A percentile compares a stretch with the other conserved stretches of the same genome.
phyloP scores from a whole-genome alignment of 2,888 invertebrate species.

The Brassicogethes aeneus region DNA sequence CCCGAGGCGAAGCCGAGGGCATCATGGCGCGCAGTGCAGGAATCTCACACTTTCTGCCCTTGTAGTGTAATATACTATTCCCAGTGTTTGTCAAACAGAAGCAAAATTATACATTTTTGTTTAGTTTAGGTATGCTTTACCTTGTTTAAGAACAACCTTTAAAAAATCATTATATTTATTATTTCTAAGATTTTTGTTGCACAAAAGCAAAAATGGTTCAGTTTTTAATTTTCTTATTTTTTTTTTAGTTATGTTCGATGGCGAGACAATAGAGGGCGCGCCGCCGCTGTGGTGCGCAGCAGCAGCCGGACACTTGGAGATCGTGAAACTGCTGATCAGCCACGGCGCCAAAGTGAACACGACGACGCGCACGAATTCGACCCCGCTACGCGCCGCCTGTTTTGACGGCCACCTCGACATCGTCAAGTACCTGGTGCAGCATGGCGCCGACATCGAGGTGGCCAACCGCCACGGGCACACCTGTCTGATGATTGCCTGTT shows the following conservation, averaged over 20 bases:
- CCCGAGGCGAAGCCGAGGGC: too few relatives aligned
- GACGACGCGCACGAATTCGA: conserved; percentile 89
- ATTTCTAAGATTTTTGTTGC: too few relatives aligned
- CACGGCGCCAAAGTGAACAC: conserved; percentile 89
- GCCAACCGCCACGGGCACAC: conserved; percentile 95
- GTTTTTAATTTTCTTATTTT: too few relatives aligned
- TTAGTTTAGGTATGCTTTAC: too few relatives aligned
- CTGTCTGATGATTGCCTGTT: conserved; percentile 96
- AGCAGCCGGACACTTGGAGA: conserved; percentile 85
- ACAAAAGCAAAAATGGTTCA: too few relatives aligned
- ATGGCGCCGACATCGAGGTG: conserved; percentile 93
- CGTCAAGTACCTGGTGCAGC: conserved; percentile 83
- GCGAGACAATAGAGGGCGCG: conserved; percentile 93
- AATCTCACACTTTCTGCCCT: too few relatives aligned
- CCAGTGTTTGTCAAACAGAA: too few relatives aligned
- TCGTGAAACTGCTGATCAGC: conserved; percentile 76
- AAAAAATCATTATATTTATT: too few relatives aligned
- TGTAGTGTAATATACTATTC: too few relatives aligned
- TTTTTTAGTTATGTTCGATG: conserved; percentile 83
- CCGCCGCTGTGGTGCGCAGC: conserved; percentile 97
- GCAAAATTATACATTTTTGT: too few relatives aligned
- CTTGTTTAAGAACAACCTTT: too few relatives aligned
- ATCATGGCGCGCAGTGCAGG: too few relatives aligned
- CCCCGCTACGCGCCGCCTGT: conserved; percentile 90
- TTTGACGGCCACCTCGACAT: conserved; percentile 95